These are phyloP conservation scores for Cryptoblepharus egeriae DNA, from an alignment of 2,797 vertebrate species.

Conservation along the genomic window DNA sequence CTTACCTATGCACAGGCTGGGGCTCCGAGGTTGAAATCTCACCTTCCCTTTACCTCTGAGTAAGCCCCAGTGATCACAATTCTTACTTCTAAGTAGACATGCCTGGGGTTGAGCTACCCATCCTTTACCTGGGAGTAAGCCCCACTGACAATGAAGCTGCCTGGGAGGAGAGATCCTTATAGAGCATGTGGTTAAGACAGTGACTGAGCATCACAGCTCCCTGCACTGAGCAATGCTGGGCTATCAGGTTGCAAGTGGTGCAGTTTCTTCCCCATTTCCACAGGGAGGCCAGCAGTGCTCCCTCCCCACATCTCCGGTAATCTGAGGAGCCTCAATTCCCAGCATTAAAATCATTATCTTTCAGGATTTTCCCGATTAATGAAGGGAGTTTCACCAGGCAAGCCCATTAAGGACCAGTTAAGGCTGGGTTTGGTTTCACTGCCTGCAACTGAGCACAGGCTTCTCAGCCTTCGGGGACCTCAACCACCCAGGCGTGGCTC, in stretches of 20 bases:
- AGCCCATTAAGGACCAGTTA: constrained; percentile 67
- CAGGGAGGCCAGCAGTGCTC: constrained; percentile 55
- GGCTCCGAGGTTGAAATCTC: no score
- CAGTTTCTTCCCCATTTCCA: constrained; percentile 44
- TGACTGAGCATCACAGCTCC: neutral
- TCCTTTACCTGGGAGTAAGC: no score
- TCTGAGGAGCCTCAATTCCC: constrained; percentile 72
- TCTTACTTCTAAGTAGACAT: no score
- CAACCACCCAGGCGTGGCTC: constrained; percentile 7
- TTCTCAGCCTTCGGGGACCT: constrained; percentile 43
- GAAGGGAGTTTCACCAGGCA: constrained; percentile 67
- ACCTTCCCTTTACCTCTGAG: no score
- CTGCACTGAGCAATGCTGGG: neutral
- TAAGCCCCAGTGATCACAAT: no score
- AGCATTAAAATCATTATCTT: constrained; percentile 74
- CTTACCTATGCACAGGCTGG: no score
- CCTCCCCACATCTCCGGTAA: constrained; percentile 57
- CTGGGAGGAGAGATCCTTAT: neutral
- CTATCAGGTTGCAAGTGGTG: constrained; percentile 51
- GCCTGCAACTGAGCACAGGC: constrained; percentile 58
- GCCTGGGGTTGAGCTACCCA: no score
- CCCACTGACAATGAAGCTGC: neutral
- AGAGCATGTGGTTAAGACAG: neutral
- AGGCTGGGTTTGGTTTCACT: constrained; percentile 60
- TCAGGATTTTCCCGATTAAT: constrained; percentile 72